These are phyloP conservation scores for Leptinotarsa texana DNA, from an alignment of 1,140 invertebrate genomes.

Conservation along the genomic window DNA sequence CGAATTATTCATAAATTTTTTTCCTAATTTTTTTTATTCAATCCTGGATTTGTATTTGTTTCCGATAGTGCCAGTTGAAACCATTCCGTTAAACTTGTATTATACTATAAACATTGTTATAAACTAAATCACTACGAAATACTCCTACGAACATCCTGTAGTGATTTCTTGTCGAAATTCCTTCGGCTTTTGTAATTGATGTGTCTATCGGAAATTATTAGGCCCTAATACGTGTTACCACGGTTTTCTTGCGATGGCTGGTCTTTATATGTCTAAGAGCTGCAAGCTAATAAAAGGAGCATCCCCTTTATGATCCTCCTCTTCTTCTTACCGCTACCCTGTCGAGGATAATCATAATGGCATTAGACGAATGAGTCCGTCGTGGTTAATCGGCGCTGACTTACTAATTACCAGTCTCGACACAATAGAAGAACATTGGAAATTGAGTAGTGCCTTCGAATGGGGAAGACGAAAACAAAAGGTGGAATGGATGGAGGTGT, in stretches of 20 bases:
- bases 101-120: too few species aligned
- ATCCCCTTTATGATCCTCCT: conserved; percentile 30
- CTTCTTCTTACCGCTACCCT: conserved; percentile 42
- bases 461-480: not conserved
- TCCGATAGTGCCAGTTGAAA: too few species aligned
- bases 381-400: conserved; percentile 55
- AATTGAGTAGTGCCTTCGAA: not conserved
- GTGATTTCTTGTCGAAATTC: not conserved
- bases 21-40: too few species aligned
- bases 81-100: too few species aligned
- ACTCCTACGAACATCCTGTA: too few species aligned
- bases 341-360: conserved; percentile 55
- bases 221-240: conserved; percentile 8
- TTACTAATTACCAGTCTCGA: conserved; percentile 52
- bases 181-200: conserved; percentile 8
- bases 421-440: conserved; percentile 2
- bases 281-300: conserved; percentile 42
- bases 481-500: not conserved
- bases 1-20: too few species aligned
- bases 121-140: too few species aligned
- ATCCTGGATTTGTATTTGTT: too few species aligned
- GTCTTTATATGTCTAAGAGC: conserved; percentile 11
- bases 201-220: conserved; percentile 20
- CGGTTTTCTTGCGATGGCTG: conserved; percentile 7
- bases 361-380: conserved; percentile 55